Evolutionary conservation across 2,888 invertebrate species (phyloP), one percentile per base, ranked within the genome.

Genomic region (Drosophila infuscata): DNA sequence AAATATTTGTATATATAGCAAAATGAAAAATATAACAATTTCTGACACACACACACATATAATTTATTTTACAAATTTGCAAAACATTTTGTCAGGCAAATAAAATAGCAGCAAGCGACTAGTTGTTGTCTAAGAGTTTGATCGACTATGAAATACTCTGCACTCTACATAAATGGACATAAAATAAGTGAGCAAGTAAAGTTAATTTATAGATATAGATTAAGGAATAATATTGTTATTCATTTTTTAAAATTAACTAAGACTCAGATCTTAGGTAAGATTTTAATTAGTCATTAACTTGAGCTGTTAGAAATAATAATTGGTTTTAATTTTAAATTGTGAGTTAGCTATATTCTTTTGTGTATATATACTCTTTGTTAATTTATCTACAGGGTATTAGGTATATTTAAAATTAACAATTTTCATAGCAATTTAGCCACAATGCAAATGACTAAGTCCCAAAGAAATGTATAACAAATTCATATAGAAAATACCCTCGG

Each of bases 371-470:
- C 20, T 9, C n/a, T 12, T 15, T 58, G 17, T 15, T 3, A 25
- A 30, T 7, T 33, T 2, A 11, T n/a, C 3, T 30, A 53, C 54
- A 53, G 52, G 58, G 70, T 75, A 70, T 59, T 59, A 5, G 12
- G 15, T 35, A 43, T 60, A 48, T 74, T 62, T 43, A 38, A 57
- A 62, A 59, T 70, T n/a, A 70, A 65, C 38, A 53, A 41, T 43
- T 71, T 57, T 46, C 49, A 61, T 46, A 68, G 71, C 51, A 71
- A 62, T 75, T 75, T 54, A 76, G 51, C 38, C 57, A 61, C 68
- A 62, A 69, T 77, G 33, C 64, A 69, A 77, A 73, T 76, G 76
- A 76, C 53, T 69, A 69, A 77, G 61, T 32, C n/a, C 1, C 6
- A 57, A 36, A 41, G 57, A 51, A 65, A 76, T 46, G 48, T 43